Conservation (phyloP, 2,113 vertebrate species). For the Accipiter cooperii region DNA sequence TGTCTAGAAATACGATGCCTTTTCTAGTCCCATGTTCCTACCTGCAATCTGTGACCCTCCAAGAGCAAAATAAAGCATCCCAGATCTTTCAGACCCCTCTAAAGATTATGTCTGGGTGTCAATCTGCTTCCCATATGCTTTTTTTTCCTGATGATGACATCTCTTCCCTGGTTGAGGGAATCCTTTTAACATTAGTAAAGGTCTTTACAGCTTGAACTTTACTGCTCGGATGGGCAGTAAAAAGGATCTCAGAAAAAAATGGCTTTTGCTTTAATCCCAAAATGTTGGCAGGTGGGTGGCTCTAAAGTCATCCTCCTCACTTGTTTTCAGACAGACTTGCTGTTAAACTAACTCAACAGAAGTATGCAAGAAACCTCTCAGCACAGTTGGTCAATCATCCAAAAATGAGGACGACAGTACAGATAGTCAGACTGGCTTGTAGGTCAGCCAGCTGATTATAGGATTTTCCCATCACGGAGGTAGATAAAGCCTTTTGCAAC, state of each 20-base stretch:
- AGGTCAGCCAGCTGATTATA: neutral
- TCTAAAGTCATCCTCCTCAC: neutral
- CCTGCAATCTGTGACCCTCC: neutral
- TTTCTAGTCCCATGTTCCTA: neutral
- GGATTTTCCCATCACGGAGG: neutral
- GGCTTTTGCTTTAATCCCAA: neutral
- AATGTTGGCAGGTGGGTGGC: neutral
- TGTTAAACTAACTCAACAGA: neutral
- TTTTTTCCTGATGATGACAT: neutral
- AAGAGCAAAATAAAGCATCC: neutral
- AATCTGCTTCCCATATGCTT: neutral
- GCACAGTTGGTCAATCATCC: neutral
- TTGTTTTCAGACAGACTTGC: neutral
- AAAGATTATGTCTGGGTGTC: neutral
- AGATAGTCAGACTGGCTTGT: neutral
- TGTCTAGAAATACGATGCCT: neutral
- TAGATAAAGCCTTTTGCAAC: neutral
- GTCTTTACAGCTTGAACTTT: neutral
- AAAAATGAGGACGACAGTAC: neutral
- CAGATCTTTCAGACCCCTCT: neutral
- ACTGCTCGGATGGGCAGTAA: neutral
- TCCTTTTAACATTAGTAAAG: neutral
- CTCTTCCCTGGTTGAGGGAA: neutral
- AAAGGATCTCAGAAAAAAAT: neutral
- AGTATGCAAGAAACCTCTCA: neutral